Base-by-base conservation (phyloP, 2,797 vertebrate species). In the Gymnoscopelus braueri region DNA sequence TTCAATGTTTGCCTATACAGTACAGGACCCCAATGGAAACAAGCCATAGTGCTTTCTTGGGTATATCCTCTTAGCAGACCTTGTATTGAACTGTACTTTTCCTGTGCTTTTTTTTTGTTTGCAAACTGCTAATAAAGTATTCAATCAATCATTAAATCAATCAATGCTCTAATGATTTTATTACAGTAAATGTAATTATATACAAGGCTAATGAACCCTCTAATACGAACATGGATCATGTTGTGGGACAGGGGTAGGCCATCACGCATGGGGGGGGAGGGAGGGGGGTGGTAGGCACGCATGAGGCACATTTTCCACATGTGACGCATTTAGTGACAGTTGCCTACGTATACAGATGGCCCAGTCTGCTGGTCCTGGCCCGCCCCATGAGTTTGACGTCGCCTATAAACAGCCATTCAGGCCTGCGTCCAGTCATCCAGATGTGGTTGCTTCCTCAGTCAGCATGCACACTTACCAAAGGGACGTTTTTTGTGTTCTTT, bases 281-380 rank as follows among this genome's bases (percentile, higher is more conserved):
- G 84, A 59, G 57, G 69, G 74, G 79, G 74, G 75, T 19, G 19
- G 19, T 19, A 19, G 26, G 26, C 26, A 19, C 1, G 26, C 26
- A 85, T 86, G 78, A 85, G 83, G 85, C 85, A 84, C 71, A 72
- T 74, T 69, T 79, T 78, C 75, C 73, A 82, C 82, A 77, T 77
- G 85, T 93, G 92, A 93, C 90, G 88, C 91, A 92, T 85, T 79
- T 88, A 76, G 76, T 91, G 88, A 92, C 84, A 84, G 89, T 87
- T 88, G 87, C 84, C 83, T 89, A 82, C 82, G 86, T 91, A 85
- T 89, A 82, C 87, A 86, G 86, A 89, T 90, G 89, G 82, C 87
- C 89, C 83, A 81, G 80, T 84, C 81, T 78, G 76, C 80, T 80
- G 75, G 85, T 83, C 82, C 84, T 77, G 61, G 69, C 80, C 77